phyloP scores from a whole-genome alignment of 2,113 vertebrate species.

The Pteruthius melanotis region DNA sequence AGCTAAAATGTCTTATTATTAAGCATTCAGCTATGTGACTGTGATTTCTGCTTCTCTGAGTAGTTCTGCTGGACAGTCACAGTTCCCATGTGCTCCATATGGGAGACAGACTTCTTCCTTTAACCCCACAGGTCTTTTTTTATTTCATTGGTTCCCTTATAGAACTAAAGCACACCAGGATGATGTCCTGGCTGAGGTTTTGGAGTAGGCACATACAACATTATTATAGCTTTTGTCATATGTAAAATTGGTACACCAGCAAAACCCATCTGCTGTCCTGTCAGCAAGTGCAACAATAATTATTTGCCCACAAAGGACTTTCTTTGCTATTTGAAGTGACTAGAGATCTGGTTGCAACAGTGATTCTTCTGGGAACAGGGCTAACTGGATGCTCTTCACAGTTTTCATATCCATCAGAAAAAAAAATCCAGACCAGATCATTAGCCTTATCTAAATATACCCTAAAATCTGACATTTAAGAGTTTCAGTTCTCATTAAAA shows the following conservation, averaged over 20 bases:
- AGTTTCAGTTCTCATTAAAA: slow-evolving; percentile 38
- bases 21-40: not conserved
- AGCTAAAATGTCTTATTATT: not conserved
- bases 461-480: slow-evolving; percentile 39
- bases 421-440: not conserved
- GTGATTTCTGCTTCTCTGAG: not conserved
- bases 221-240: not conserved
- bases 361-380: not conserved
- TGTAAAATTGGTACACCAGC: not conserved
- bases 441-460: slow-evolving; percentile 40
- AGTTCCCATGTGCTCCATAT: not conserved
- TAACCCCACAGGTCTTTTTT: not conserved
- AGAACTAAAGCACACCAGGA: not conserved
- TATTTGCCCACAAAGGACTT: not conserved
- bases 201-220: not conserved
- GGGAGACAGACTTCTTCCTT: not conserved
- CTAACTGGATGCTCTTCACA: not conserved
- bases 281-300: not conserved
- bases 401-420: not conserved
- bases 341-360: not conserved
- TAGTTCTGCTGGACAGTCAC: not conserved
- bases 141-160: not conserved
- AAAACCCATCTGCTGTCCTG: not conserved
- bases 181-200: not conserved
- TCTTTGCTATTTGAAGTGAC: not conserved